phyloP scores from a whole-genome alignment of 1,140 invertebrate species.

The Panagrolaimus sp. region DNA sequence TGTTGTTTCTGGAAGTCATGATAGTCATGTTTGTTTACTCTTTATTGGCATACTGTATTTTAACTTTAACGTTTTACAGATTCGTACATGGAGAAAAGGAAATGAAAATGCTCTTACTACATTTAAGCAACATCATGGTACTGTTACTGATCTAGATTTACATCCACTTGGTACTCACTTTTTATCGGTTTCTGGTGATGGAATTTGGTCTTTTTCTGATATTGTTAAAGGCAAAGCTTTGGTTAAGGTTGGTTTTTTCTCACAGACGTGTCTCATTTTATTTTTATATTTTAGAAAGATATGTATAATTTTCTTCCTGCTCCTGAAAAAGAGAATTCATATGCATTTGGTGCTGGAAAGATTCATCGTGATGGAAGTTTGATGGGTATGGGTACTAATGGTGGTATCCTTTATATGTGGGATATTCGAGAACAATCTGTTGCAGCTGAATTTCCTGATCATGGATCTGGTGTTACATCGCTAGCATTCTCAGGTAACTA shows the following conservation, averaged over 20 bases:
- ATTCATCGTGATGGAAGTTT: conserved; percentile 73
- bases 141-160: conserved; percentile 88
- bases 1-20: conserved; percentile 31
- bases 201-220: conserved; percentile 55
- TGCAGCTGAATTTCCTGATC: conserved; percentile 93
- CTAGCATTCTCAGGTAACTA: conserved; percentile 96
- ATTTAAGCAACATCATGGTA: conserved; percentile 79
- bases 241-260: conserved; percentile 33
- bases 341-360: conserved; percentile 4
- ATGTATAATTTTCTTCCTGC: conserved; percentile 24
- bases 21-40: conserved; percentile 8
- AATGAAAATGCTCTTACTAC: conserved; percentile 78
- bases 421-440: conserved; percentile 96
- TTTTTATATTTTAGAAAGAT: conserved; percentile 4
- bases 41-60: conserved; percentile 72
- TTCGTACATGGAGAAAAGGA: conserved; percentile 84
- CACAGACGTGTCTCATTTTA: neutral
- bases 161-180: conserved; percentile 97
- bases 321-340: neutral
- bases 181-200: conserved; percentile 83
- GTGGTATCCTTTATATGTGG: conserved; percentile 97
- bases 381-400: conserved; percentile 86
- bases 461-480: conserved; percentile 82
- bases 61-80: conserved; percentile 52
- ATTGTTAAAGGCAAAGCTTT: conserved; percentile 42